Base-by-base conservation (phyloP, 1,140 invertebrate genomes). In the Doryteuthis pealeii region DNA sequence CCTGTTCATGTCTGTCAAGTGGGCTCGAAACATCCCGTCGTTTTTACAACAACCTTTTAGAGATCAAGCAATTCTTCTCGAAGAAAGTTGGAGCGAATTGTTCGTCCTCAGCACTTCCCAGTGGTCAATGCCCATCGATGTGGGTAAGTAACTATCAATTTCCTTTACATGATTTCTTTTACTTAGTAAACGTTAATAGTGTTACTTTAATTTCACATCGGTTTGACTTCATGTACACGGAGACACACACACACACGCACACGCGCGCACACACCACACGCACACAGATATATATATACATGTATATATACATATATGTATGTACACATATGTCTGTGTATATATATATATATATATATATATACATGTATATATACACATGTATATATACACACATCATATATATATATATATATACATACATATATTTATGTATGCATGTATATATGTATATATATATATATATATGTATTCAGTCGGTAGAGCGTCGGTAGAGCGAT, bases 21-120 rank as follows among this genome's bases (percentile, higher is more conserved):
- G 96, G 97, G 95, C 96, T 76, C 91, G 95, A 80, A 97, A 96
- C 86, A 98, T 98, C 84, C 96, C 96, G 70, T 98, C 96, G 89
- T 98, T 98, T 89, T 94, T 96, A 35, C 96, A 98, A 83, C 92
- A 98, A 67, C 84, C 83, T 90, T 90, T 92, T 79, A 90, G 90
- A 72, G 92, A 92, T 83, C 94, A 96, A 89, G 96, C 98, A 77
- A 95, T 96, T 35, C 90, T 98, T 71, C 88, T 99, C 76, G 92
- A 96, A 84, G 91, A 97, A 80, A 95, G 97, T 65, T 99, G 97
- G 97, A 96, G 94, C 78, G 96, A 98, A 89, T 88, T 99, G 78
- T 99, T 99, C 88, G 94, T 99, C 72, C 90, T 99, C 70, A 98
- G 97, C 89, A 96, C 96, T 74, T 96, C 95, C 76, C 97, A 98